These are phyloP conservation scores for Sturmia bella DNA, from an alignment of 2,888 invertebrate genomes.

Conservation along the genomic window DNA sequence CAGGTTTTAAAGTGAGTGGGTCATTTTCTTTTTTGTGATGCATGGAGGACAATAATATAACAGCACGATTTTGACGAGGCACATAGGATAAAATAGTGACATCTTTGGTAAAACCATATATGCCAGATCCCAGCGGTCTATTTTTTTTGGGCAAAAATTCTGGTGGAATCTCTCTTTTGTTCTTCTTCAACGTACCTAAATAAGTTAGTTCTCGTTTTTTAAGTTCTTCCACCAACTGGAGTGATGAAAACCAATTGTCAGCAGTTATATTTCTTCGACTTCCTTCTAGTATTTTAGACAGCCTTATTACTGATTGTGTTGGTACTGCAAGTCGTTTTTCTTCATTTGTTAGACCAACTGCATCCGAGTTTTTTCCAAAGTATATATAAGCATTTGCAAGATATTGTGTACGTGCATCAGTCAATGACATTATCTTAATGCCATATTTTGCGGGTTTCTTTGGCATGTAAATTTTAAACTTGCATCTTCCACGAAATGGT, in stretches of 20 bases:
- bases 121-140: no score
- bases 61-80: no score
- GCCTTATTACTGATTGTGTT: no score
- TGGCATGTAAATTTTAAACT: constrained; percentile 69
- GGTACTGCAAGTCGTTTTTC: no score
- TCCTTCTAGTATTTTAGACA: constrained; percentile 61
- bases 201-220: no score
- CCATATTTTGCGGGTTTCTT: constrained; percentile 70
- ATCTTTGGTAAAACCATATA: no score
- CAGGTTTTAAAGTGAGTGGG: constrained; percentile 49
- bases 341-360: constrained; percentile 54
- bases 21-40: constrained; percentile 59
- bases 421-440: constrained; percentile 63
- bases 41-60: no score
- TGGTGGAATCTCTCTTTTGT: no score
- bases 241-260: constrained; percentile 60
- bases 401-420: constrained; percentile 57
- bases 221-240: constrained; percentile 59
- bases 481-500: constrained; percentile 68
- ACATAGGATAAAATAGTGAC: no score
- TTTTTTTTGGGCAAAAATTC: no score
- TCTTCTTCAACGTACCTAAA: no score
- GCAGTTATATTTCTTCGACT: constrained; percentile 50
- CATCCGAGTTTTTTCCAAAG: constrained; percentile 61
- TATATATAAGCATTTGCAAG: constrained; percentile 65